Base-by-base conservation (phyloP, 2,888 invertebrate genomes). In the Dryobota labecula region DNA sequence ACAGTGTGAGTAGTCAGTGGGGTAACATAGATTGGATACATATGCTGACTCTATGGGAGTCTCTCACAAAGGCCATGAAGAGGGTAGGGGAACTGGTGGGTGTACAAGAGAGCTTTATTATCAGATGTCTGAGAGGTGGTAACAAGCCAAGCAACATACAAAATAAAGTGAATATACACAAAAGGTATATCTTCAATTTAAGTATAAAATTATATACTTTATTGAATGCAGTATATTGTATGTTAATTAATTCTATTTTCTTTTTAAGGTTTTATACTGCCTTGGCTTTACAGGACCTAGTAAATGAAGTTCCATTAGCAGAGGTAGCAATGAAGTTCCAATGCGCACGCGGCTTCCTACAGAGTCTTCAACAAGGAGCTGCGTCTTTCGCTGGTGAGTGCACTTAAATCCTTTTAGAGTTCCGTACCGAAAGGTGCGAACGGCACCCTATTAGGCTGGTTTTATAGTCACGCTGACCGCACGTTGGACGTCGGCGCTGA, bases 341-440 rank as follows among this genome's bases (percentile, higher is more conserved):
- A 84, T 98, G 98, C 88, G 97, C 98, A 69, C 97, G 99, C 67
- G 99, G 99, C 20, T 97, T 98, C 93, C 94, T 99, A 33, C 99
- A 99, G 95, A 97, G 98, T 71, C 96, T 99, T 41, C 99, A 99
- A 93, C 99, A 99, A 92, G 98, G 98, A 70, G 98, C 99, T 2
- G 98, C 99, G 47, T 99, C 99, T 47, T 99, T 99, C 96, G 99
- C 99, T 69, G 98, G 98, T 98, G 89, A 81, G 78, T 83, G 20
- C 7, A 30, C 27, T 18, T 20, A n/a, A 33, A 7, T n/a, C 1
- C 33, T 69, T n/a, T 36, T 30, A n/a, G 53, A 15, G 2, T 53
- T 8, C 3, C 11, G 0, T 60, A 53, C 1, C 4, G 15, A 13
- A n/a, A 7, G 15, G 15, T 47, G 15, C 15, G 0, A 27, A n/a